Evolutionary conservation across 2,888 invertebrate genomes (phyloP).

Genomic region (Ecliptopera silaceata): DNA sequence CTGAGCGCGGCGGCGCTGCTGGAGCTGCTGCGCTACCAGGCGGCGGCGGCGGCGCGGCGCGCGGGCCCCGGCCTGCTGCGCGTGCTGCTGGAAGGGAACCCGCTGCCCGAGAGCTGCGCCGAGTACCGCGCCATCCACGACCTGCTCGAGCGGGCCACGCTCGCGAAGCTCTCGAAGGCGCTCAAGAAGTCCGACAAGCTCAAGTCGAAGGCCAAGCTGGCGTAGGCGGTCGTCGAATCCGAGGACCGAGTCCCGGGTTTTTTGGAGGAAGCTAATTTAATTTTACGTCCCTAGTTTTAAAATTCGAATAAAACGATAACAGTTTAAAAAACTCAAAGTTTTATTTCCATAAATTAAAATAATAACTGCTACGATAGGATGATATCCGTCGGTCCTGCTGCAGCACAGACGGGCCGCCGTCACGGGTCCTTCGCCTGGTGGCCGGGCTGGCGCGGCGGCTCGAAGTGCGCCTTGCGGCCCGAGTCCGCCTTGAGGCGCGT

Average conservation of each 20-base stretch:
- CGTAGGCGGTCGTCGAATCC: background rate
- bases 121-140: slow-evolving; percentile 26
- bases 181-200: slow-evolving; percentile 1
- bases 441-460: background rate
- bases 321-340: background rate
- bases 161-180: slow-evolving; percentile 2
- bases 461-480: slow-evolving; percentile 30
- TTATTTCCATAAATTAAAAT: slow-evolving; percentile 4
- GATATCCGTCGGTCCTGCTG: too few species aligned
- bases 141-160: slow-evolving; percentile 28
- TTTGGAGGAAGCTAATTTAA: slow-evolving; percentile 8
- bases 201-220: background rate
- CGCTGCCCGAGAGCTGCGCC: slow-evolving; percentile 30
- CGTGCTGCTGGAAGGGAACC: slow-evolving; percentile 40
- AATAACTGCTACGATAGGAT: background rate
- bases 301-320: background rate
- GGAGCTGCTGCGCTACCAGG: slow-evolving; percentile 36
- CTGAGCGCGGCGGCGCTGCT: slow-evolving; percentile 27
- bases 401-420: too few species aligned
- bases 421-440: background rate
- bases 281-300: background rate
- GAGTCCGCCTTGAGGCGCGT: slow-evolving; percentile 55
- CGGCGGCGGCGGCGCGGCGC: slow-evolving; percentile 5
- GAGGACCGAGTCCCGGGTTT: background rate
- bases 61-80: slow-evolving; percentile 33